Evolutionary conservation across 2,888 invertebrate genomes (phyloP).

Genomic region (Entomobrya proxima): DNA sequence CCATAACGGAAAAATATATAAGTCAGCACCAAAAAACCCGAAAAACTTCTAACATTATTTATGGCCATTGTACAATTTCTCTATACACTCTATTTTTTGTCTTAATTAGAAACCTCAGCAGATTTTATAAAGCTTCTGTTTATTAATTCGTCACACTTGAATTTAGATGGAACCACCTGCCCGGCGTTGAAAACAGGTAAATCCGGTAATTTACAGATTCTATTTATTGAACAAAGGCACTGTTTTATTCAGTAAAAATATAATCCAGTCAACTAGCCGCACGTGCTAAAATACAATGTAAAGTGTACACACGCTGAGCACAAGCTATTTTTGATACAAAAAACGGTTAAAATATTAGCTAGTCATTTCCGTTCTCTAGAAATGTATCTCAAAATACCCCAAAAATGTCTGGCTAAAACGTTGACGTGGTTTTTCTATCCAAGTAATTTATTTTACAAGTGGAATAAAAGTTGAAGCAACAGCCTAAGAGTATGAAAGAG

Average conservation of each 20-base stretch:
- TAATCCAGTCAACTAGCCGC: background rate
- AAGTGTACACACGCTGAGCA: background rate
- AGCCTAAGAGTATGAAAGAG: background rate
- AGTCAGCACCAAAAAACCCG: too few species aligned
- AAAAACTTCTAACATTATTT: too few species aligned
- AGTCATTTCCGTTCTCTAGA: background rate
- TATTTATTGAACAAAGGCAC: background rate
- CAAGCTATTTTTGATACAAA: background rate
- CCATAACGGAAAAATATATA: background rate
- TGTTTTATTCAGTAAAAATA: background rate
- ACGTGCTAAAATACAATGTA: background rate
- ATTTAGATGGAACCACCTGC: too few species aligned
- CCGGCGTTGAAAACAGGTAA: too few species aligned
- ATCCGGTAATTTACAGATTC: too few species aligned
- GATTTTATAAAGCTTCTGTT: too few species aligned
- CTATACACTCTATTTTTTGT: too few species aligned
- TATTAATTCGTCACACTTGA: too few species aligned
- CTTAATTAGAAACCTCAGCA: too few species aligned
- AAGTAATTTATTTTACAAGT: slow-evolving; percentile 21
- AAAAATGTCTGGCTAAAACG: background rate
- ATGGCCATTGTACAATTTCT: too few species aligned
- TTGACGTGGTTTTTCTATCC: too few species aligned
- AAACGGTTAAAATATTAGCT: background rate
- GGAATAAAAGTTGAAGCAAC: background rate
- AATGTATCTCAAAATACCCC: background rate